phyloP scores from a whole-genome alignment of 1,140 invertebrate genomes.

The Aethina tumida region DNA sequence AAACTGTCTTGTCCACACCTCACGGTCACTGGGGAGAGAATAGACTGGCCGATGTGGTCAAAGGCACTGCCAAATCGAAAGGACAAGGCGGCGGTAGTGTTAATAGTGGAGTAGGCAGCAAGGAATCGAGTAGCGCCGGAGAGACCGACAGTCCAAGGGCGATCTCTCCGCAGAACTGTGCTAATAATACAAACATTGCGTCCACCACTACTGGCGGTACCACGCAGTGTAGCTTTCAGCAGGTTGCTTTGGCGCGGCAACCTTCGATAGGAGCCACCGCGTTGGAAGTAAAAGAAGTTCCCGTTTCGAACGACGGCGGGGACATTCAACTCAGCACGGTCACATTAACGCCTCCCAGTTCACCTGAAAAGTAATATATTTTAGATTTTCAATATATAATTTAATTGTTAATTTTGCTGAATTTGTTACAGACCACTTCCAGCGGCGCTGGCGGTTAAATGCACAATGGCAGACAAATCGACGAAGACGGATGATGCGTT shows the following conservation, averaged over 20 bases:
- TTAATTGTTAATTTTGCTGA: slow-evolving; percentile 14
- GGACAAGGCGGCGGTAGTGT: slow-evolving; percentile 8
- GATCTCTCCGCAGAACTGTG: slow-evolving; percentile 23
- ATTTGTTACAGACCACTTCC: slow-evolving; percentile 30
- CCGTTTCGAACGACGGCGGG: slow-evolving; percentile 32
- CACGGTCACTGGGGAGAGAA: slow-evolving; percentile 36
- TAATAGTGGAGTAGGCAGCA: slow-evolving; percentile 9
- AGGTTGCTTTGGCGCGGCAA: slow-evolving; percentile 9
- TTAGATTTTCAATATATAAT: slow-evolving; percentile 2
- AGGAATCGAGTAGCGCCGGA: slow-evolving; percentile 12
- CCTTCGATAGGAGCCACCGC: slow-evolving; percentile 8
- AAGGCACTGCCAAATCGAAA: slow-evolving; percentile 55
- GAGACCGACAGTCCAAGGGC: slow-evolving; percentile 22
- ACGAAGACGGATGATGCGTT: slow-evolving; percentile 42
- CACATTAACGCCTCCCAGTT: slow-evolving; percentile 47
- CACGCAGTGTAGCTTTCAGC: slow-evolving; percentile 6
- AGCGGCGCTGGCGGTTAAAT: slow-evolving; percentile 32
- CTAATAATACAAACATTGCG: neutral
- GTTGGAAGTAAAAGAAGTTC: slow-evolving; percentile 33
- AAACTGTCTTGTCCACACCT: slow-evolving; percentile 1
- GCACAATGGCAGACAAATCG: slow-evolving; percentile 42
- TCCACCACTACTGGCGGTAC: neutral
- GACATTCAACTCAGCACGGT: slow-evolving; percentile 39
- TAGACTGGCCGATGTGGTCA: slow-evolving; percentile 71
- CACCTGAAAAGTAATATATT: slow-evolving; percentile 48